Percentiles rank a stretch among this genome's conserved stretches.
These are phyloP conservation scores for Hirtodrosophila alboralis DNA, from an alignment of 2,888 invertebrate genomes.

Conservation along the genomic window DNA sequence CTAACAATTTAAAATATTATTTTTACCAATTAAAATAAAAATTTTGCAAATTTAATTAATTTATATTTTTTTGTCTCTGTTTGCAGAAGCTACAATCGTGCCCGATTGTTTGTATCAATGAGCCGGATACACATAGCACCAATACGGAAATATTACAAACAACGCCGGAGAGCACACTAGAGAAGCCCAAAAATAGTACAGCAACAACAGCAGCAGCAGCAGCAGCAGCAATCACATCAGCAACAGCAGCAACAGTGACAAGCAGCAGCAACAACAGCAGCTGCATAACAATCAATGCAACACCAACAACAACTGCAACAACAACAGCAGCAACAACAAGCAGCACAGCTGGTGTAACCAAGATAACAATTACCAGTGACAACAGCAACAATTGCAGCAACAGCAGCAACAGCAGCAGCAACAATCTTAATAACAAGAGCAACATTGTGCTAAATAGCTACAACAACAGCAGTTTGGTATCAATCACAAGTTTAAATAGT, in stretches of 20 bases:
- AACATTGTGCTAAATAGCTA: slow-evolving; percentile 29
- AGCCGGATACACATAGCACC: slow-evolving; percentile 82
- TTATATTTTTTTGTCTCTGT: not conserved
- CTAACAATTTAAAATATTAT: no score
- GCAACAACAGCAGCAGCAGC: slow-evolving; percentile 15
- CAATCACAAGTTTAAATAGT: slow-evolving; percentile 72
- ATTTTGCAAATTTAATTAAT: no score
- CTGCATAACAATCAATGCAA: slow-evolving; percentile 60
- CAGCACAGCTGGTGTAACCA: no score
- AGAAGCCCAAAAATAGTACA: slow-evolving; percentile 62
- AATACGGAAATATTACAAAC: slow-evolving; percentile 80
- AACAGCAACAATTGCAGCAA: slow-evolving; percentile 21
- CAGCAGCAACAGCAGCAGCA: slow-evolving; percentile 25
- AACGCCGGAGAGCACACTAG: slow-evolving; percentile 78
- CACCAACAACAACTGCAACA: slow-evolving; percentile 22
- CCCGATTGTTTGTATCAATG: slow-evolving; percentile 85
- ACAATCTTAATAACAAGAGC: slow-evolving; percentile 16
- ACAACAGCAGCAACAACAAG: slow-evolving; percentile 28
- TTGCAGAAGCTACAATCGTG: slow-evolving; percentile 90
- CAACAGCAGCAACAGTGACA: slow-evolving; percentile 42
- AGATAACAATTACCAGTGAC: slow-evolving; percentile 14
- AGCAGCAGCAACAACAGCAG: slow-evolving; percentile 49
- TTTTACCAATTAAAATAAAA: no score
- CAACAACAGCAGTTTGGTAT: slow-evolving; percentile 60
- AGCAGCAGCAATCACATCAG: slow-evolving; percentile 15